Evolutionary conservation across 2,113 vertebrate genomes (phyloP).

Genomic region (Zootoca vivipara): DNA sequence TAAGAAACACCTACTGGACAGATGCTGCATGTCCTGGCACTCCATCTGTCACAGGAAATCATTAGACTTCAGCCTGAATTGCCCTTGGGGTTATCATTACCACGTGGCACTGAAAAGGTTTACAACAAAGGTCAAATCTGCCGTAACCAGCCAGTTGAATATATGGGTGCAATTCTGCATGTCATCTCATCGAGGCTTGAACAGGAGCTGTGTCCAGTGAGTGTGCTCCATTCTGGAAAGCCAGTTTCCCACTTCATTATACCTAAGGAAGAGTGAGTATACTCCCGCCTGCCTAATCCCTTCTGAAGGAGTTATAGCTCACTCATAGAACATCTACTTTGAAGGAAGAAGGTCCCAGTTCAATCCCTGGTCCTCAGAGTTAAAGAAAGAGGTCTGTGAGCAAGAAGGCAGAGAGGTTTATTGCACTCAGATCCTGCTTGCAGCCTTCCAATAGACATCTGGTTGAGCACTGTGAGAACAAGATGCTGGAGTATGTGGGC

Average conservation of each 20-base stretch:
- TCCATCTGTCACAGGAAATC: conserved; percentile 17
- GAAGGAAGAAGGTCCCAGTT: background rate
- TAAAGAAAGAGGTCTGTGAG: background rate
- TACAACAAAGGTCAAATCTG: conserved; percentile 1
- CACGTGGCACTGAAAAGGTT: background rate
- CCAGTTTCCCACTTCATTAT: background rate
- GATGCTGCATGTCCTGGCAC: background rate
- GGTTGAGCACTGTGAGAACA: too few relatives aligned
- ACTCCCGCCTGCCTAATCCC: background rate
- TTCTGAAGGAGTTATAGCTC: background rate
- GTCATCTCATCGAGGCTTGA: background rate
- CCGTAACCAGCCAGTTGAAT: background rate
- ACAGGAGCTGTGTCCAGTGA: background rate
- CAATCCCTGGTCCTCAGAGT: background rate
- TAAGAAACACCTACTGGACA: conserved; percentile 4
- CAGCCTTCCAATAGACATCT: too few relatives aligned
- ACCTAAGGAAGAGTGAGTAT: background rate
- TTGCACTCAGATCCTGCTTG: background rate
- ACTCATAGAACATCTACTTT: background rate
- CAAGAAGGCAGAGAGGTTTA: background rate
- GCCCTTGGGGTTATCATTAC: background rate
- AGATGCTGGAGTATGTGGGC: too few relatives aligned
- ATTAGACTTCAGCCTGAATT: background rate
- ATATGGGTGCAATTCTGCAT: background rate
- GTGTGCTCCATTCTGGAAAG: background rate